Base-by-base conservation (phyloP, 2,888 invertebrate genomes). In the Zaprionus bogoriensis region DNA sequence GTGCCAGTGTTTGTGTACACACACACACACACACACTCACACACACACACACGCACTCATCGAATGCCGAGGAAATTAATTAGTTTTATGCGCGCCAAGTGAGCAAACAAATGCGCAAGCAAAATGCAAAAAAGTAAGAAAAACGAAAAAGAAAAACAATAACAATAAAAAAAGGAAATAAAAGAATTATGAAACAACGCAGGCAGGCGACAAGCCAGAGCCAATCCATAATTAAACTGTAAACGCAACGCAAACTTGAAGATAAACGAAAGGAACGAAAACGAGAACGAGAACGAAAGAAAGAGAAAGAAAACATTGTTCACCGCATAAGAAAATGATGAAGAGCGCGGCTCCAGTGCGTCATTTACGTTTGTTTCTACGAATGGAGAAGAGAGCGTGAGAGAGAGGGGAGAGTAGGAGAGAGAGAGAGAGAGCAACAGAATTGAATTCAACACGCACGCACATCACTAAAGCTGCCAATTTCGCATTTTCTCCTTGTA, bases 241-340 rank as follows among this genome's bases (percentile, higher is more conserved):
- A 51, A 57, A 52, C 17, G 10, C 32, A 61, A 57, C 25, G 25
- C 9, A 25, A 30, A 20, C 27, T 20, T 41, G 4, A 36, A 25
- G 3, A 3, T 25, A 39, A 46, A 12, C 9, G 22, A 20, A 54
- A 20, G 10, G 2, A 47, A 47, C 1, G 3, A 12, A 39, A 32
- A 39, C n/a, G 39, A 50, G 14, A 9, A 1, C 12, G 4, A 48
- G 30, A 32, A 51, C 27, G 3, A 14, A 38, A 54, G 30, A 22
- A n/a, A n/a, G n/a, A 39, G 22, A 22, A 41, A 22, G 19, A 20
- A 70, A 36, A 36, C 32, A 36, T 36, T 57, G 85, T 85, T 90
- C 89, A 90, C 90, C 90, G 81, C 84, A 83, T 87, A 89, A 68
- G 89, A 81, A 69, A 89, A 90, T 54, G 89, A 90, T 57, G 89